Percentiles rank a stretch among this genome's conserved stretches.
phyloP scores from a whole-genome alignment of 1,140 invertebrate species.

The Cyclargus thomasi region DNA sequence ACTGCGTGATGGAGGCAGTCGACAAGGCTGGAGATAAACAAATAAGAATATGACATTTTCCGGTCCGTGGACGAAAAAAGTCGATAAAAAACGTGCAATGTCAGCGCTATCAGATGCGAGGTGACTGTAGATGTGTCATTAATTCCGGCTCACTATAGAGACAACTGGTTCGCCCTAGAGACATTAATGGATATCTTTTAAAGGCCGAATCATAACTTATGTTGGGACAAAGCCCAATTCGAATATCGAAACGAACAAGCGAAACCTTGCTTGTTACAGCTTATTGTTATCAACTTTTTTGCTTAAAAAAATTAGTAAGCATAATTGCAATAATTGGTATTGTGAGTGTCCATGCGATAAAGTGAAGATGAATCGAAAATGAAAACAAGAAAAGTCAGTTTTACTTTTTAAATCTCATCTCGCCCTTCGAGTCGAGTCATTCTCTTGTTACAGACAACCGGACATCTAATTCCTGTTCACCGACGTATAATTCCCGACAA shows the following conservation, averaged over 20 bases:
- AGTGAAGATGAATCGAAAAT: too few species aligned
- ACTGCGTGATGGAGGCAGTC: slow-evolving; percentile 53
- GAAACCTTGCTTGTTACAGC: too few species aligned
- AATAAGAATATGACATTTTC: slow-evolving; percentile 53
- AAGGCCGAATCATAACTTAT: too few species aligned
- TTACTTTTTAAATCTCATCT: too few species aligned
- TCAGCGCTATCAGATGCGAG: slow-evolving; percentile 42
- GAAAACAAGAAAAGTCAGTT: too few species aligned
- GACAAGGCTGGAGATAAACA: slow-evolving; percentile 58
- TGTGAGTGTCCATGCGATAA: too few species aligned
- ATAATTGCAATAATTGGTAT: too few species aligned
- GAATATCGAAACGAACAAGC: too few species aligned
- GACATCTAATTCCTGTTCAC: background rate
- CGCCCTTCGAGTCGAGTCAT: background rate
- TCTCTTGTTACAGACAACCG: background rate
- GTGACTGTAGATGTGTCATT: background rate
- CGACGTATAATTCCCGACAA: background rate
- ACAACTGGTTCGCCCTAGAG: background rate
- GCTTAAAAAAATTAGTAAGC: too few species aligned
- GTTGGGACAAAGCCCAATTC: too few species aligned
- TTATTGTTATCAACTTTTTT: too few species aligned
- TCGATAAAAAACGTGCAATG: slow-evolving; percentile 44
- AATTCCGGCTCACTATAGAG: background rate
- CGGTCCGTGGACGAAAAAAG: slow-evolving; percentile 36
- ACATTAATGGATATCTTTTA: background rate